Conservation (phyloP, 1,140 invertebrate genomes). For the Zaprionus capensis region DNA sequence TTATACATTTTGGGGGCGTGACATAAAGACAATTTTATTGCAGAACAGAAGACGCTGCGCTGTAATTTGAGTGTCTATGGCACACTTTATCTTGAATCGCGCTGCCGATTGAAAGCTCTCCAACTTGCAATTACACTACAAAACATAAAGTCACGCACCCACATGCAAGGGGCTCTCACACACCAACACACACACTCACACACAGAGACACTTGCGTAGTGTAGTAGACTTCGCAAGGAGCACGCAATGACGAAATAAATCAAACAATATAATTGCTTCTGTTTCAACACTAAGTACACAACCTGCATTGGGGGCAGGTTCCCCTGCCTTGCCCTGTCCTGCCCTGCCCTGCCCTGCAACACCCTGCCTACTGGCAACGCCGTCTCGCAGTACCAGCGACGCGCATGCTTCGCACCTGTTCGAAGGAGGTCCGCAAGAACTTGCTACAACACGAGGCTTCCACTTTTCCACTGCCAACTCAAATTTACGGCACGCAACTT, state of each 20-base stretch:
- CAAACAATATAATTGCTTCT: slow-evolving; percentile 79
- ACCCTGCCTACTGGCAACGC: neutral
- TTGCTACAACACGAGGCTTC: slow-evolving; percentile 24
- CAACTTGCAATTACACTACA: slow-evolving; percentile 71
- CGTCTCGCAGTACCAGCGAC: neutral
- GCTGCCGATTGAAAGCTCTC: slow-evolving; percentile 50
- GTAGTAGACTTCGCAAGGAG: slow-evolving; percentile 7
- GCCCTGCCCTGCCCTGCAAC: neutral
- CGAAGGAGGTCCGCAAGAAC: slow-evolving; percentile 37
- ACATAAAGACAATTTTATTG: slow-evolving; percentile 41
- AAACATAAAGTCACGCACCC: slow-evolving; percentile 47
- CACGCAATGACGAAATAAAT: slow-evolving; percentile 80
- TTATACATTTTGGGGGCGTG: slow-evolving; percentile 36
- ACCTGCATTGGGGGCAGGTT: slow-evolving; percentile 34
- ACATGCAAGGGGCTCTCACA: slow-evolving; percentile 31
- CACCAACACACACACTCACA: slow-evolving; percentile 12
- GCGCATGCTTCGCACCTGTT: slow-evolving; percentile 68
- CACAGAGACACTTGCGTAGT: slow-evolving; percentile 26
- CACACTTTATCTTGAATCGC: slow-evolving; percentile 65
- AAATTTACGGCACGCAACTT: slow-evolving; percentile 78
- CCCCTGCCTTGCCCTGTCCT: neutral
- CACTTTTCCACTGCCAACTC: slow-evolving; percentile 49
- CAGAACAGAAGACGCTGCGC: slow-evolving; percentile 57
- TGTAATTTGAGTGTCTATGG: slow-evolving; percentile 75
- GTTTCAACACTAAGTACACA: slow-evolving; percentile 68